These are phyloP conservation scores for Pristionchus exspectatus DNA, from an alignment of 2,888 invertebrate genomes.

Conservation along the genomic window DNA sequence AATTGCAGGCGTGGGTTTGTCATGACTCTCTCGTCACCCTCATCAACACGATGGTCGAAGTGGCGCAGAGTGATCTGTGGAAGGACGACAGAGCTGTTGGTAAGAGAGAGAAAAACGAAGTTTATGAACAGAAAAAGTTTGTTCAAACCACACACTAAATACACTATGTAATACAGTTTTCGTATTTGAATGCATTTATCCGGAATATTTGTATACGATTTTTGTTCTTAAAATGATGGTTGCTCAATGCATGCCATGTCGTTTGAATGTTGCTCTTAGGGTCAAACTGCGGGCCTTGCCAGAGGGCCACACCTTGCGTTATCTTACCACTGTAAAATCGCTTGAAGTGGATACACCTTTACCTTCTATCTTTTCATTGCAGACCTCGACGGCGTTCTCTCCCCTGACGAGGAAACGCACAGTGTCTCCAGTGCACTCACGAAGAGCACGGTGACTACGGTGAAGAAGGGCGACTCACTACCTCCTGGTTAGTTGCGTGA, in stretches of 20 bases:
- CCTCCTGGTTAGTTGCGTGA: not conserved
- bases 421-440: slow-evolving; percentile 14
- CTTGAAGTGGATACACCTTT: too few relatives aligned
- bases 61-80: slow-evolving; percentile 65
- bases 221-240: too few relatives aligned
- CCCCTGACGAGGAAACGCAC: not conserved
- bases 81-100: slow-evolving; percentile 53
- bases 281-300: too few relatives aligned
- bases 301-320: too few relatives aligned
- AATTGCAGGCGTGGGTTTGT: slow-evolving; percentile 71
- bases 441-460: slow-evolving; percentile 47
- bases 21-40: slow-evolving; percentile 74
- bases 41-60: slow-evolving; percentile 67
- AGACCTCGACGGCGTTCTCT: not conserved
- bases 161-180: too few relatives aligned
- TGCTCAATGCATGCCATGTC: too few relatives aligned
- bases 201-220: too few relatives aligned
- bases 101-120: not conserved
- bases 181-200: not conserved
- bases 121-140: too few relatives aligned
- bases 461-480: slow-evolving; percentile 47
- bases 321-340: too few relatives aligned
- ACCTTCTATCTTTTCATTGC: too few relatives aligned
- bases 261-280: too few relatives aligned
- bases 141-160: too few relatives aligned